Conservation (phyloP, 2,113 vertebrate species). For the Drymodes brunneopygia region DNA sequence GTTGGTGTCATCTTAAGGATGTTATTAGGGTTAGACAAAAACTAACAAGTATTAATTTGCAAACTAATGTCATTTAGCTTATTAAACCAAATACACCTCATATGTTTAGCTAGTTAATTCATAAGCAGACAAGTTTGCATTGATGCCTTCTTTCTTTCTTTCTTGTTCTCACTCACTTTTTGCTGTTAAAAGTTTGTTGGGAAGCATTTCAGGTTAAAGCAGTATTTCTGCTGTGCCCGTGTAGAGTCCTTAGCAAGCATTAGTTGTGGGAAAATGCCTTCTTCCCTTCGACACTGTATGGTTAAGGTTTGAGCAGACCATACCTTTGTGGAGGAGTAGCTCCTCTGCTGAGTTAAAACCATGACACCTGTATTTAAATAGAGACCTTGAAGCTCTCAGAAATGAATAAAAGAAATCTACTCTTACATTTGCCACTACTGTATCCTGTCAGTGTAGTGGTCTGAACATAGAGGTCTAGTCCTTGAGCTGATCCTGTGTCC, state of each 20-base stretch:
- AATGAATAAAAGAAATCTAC: not conserved
- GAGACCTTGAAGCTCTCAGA: not conserved
- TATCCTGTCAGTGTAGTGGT: not conserved
- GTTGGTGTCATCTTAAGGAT: not conserved
- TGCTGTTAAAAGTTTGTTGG: not conserved
- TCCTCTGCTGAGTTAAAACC: not conserved
- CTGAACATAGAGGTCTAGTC: not conserved
- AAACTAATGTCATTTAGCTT: not conserved
- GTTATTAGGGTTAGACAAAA: not conserved
- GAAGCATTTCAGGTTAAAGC: not conserved
- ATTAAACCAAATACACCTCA: not conserved
- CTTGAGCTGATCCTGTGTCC: not conserved
- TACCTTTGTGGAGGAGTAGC: not conserved
- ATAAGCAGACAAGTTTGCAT: not conserved
- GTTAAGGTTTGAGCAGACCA: not conserved
- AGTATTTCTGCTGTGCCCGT: not conserved
- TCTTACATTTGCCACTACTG: not conserved
- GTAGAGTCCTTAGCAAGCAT: not conserved
- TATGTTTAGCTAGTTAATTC: not conserved
- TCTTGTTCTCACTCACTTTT: rapidly evolving
- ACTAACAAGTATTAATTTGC: not conserved
- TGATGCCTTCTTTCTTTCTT: not conserved
- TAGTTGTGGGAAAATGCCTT: not conserved
- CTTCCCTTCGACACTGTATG: rapidly evolving
- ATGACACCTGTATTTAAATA: not conserved